Conservation (phyloP, 2,888 invertebrate species). For the Dendrolimus houi region DNA sequence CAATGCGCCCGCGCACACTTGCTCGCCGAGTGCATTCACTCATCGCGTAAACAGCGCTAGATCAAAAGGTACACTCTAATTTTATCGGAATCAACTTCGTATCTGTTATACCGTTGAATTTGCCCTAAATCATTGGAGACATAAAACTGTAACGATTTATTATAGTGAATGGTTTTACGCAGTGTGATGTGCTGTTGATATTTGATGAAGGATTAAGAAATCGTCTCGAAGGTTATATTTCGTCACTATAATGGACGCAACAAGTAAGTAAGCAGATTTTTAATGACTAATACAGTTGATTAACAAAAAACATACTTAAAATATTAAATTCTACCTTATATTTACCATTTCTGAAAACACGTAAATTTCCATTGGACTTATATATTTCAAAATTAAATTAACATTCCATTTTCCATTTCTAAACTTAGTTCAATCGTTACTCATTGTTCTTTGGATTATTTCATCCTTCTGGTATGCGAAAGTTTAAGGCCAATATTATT, state of each 20-base stretch:
- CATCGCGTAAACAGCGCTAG: slow-evolving; percentile 49
- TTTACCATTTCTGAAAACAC: too few species aligned
- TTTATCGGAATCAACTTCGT: neutral
- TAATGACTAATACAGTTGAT: slow-evolving; percentile 6
- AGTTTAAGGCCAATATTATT: too few species aligned
- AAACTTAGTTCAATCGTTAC: too few species aligned
- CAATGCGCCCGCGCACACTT: slow-evolving; percentile 37
- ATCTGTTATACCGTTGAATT: neutral
- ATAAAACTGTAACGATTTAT: neutral
- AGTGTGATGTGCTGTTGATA: slow-evolving; percentile 20
- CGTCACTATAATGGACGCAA: slow-evolving; percentile 66
- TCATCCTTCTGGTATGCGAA: too few species aligned
- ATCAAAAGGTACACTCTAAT: slow-evolving; percentile 27
- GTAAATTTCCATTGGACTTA: too few species aligned
- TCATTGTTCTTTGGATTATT: too few species aligned
- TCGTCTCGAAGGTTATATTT: slow-evolving; percentile 55
- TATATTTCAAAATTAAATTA: too few species aligned
- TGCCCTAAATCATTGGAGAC: too few species aligned
- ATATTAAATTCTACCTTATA: too few species aligned
- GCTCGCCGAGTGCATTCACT: slow-evolving; percentile 58
- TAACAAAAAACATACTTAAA: neutral
- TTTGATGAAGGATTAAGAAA: slow-evolving; percentile 35
- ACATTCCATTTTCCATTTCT: too few species aligned
- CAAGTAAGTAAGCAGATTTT: slow-evolving; percentile 60
- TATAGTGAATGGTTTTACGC: slow-evolving; percentile 5